Evolutionary conservation across 2,888 invertebrate genomes (phyloP).

Genomic region (Heliothis peltigera): DNA sequence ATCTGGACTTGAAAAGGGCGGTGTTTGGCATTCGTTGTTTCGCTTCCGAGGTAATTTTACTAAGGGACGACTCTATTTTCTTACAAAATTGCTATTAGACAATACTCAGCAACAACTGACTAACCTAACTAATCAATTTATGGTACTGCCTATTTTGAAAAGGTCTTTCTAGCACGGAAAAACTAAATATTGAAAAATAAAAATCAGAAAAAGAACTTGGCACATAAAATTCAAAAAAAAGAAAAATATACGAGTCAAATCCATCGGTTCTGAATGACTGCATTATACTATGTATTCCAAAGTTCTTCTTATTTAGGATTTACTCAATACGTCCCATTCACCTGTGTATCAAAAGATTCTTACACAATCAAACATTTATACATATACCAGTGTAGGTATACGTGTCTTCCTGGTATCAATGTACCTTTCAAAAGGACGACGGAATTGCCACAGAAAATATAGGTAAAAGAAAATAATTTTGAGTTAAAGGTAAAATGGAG

Average conservation of each 20-base stretch:
- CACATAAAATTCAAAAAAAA: neutral
- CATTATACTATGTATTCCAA: slow-evolving; percentile 7
- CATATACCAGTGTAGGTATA: neutral
- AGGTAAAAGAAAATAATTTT: slow-evolving; percentile 45
- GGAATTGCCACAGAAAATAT: slow-evolving; percentile 26
- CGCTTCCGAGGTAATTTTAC: neutral
- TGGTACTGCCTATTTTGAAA: no score
- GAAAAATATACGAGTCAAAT: no score
- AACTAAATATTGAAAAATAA: no score
- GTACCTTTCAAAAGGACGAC: slow-evolving; percentile 18
- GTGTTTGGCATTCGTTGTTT: neutral
- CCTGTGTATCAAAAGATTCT: slow-evolving; percentile 24
- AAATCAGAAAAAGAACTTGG: no score
- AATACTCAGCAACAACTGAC: neutral
- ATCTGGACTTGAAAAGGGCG: neutral
- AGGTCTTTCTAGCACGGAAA: no score
- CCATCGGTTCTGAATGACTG: neutral
- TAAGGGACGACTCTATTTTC: neutral
- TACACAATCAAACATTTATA: neutral
- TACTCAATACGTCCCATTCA: slow-evolving; percentile 29
- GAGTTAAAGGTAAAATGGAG: slow-evolving; percentile 32
- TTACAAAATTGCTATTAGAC: neutral
- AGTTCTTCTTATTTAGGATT: slow-evolving; percentile 22
- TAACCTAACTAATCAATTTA: neutral
- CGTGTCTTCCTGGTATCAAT: slow-evolving; percentile 11